A percentile compares a stretch with the other conserved stretches of the same genome.
These are phyloP conservation scores for Petaurus breviceps DNA, from an alignment of 2,113 vertebrate genomes.

Conservation along the genomic window DNA sequence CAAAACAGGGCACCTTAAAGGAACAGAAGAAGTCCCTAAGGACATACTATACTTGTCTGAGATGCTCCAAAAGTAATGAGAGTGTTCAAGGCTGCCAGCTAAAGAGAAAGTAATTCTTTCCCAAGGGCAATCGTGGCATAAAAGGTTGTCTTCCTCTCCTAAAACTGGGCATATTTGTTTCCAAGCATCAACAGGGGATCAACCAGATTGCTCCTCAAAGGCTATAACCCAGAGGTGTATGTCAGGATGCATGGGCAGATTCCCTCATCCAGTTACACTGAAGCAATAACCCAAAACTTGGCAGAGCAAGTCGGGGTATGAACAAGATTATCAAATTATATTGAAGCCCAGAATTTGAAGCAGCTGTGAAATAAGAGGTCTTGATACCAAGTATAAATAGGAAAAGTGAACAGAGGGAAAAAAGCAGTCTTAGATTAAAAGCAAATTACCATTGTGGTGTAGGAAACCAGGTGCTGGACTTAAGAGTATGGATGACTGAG, in stretches of 20 bases:
- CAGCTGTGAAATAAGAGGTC: background rate
- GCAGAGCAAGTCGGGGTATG: background rate
- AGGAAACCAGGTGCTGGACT: background rate
- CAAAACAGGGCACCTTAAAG: background rate
- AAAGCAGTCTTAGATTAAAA: background rate
- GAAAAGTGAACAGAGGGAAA: background rate
- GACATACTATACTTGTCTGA: background rate
- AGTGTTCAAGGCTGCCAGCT: background rate
- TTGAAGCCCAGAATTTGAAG: background rate
- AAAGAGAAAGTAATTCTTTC: background rate
- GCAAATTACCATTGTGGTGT: background rate
- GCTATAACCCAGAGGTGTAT: background rate
- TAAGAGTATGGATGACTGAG: too few species aligned
- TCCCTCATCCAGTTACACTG: background rate
- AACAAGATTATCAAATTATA: background rate
- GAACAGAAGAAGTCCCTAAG: background rate
- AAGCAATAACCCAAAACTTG: background rate
- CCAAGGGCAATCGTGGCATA: background rate
- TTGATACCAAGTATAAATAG: background rate
- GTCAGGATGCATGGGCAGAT: background rate
- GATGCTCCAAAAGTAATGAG: background rate
- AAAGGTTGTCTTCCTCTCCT: background rate
- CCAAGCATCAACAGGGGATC: background rate
- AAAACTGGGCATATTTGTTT: background rate
- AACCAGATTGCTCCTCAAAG: background rate